A percentile compares a stretch with the other conserved stretches of the same genome.
phyloP scores from a whole-genome alignment of 2,113 vertebrate species.

The Crotophaga sulcirostris region DNA sequence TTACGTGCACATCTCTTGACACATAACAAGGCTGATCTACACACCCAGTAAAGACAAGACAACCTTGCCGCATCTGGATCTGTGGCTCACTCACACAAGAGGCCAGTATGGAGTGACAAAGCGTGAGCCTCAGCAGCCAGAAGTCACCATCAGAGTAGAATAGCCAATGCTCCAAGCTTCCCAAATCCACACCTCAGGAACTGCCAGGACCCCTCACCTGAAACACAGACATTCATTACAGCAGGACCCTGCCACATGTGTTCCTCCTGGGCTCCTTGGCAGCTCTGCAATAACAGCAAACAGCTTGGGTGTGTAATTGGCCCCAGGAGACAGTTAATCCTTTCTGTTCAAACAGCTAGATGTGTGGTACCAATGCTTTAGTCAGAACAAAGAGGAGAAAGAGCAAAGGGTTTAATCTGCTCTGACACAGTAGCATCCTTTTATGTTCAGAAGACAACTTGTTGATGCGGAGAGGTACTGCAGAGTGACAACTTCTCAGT shows the following conservation, averaged over 20 bases:
- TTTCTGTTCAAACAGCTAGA: neutral
- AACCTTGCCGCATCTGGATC: neutral
- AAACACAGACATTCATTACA: neutral
- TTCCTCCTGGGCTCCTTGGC: neutral
- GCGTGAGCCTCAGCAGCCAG: accelerated
- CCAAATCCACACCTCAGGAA: neutral
- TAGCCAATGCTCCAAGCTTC: neutral
- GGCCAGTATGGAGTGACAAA: neutral
- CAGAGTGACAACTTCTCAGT: neutral
- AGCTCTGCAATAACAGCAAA: neutral
- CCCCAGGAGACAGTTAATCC: neutral
- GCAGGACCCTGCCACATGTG: neutral
- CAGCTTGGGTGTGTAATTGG: neutral
- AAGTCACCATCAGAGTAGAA: neutral
- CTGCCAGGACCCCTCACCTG: neutral
- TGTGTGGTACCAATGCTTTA: accelerated
- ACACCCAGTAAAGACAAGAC: neutral
- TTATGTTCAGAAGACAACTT: neutral
- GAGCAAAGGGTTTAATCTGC: neutral
- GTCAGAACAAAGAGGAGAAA: neutral
- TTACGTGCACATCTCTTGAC: neutral
- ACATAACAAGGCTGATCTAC: accelerated
- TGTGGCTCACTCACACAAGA: accelerated
- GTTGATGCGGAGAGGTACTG: neutral
- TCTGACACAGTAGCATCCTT: neutral